Base-by-base conservation (phyloP, 2,113 vertebrate genomes). In the Ardeotis arabs region DNA sequence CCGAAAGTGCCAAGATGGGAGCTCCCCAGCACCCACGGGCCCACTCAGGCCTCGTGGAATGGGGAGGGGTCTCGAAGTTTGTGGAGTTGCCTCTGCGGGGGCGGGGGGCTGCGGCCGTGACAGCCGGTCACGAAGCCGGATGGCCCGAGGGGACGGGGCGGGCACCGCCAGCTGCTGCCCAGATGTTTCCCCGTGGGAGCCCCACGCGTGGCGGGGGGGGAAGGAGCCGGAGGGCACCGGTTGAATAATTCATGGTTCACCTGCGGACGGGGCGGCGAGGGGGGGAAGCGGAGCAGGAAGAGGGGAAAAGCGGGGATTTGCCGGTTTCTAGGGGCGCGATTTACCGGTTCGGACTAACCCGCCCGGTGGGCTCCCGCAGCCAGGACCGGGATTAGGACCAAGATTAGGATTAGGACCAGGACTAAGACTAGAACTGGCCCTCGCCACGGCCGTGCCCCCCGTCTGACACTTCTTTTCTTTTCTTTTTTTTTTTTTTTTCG, bases 181-280 rank as follows among this genome's bases (percentile, higher is more conserved):
- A 96, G 93, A 92, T 95, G 94, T 93, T 92, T 25, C n/a, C 88
- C 79, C 58, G 23, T 63, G 93, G 83, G 79, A 70, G 12, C 31
- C 12, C 31, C 22, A 28, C 15, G 58, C 8, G 15, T 31, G 49
- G 77, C 49, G 52, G 52, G 52, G 25, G 24, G 52, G 67, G 70
- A 6, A 18, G 53, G 68, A 55, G 69, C 33, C 29, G 41, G 41
- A 41, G 41, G 41, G 41, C 41, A 12, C 11, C 41, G 95, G 98
- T 96, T 98, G 97, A 97, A 96, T 97, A 96, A 97, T 96, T 94
- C 72, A 96, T 90, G 82, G 73, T 55, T 96, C 87, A 84, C 88
- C 87, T 81, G 91, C 77, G 74, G 82, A 52, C 22, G 63, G 81
- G 83, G 90, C 52, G 52, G 70, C n/a, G 77, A 35, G 78, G 53